phyloP scores from a whole-genome alignment of 2,797 vertebrate species.

The Acrossocheilus wenchowensis region DNA sequence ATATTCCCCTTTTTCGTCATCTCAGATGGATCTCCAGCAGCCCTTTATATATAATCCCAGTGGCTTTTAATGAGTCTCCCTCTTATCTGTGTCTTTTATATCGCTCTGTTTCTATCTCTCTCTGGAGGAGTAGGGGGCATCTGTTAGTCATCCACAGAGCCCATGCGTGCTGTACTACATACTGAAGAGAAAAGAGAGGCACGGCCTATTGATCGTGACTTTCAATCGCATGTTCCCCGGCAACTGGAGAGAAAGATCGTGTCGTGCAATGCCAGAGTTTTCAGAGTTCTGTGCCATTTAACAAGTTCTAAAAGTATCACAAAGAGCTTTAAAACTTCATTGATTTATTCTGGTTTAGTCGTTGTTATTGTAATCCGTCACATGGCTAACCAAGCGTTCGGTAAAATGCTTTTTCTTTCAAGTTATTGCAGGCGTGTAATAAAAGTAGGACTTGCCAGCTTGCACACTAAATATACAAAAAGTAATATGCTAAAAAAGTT shows the following conservation, averaged over 20 bases:
- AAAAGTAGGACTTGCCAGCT: background rate
- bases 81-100: conserved; percentile 45
- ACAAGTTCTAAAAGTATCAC: conserved; percentile 15
- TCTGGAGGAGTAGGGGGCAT: conserved; percentile 54
- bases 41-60: conserved; percentile 40
- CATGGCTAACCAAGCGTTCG: background rate
- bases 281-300: background rate
- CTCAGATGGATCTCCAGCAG: conserved; percentile 10
- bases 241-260: conserved; percentile 8
- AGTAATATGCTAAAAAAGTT: background rate
- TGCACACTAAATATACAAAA: background rate
- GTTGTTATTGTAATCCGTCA: background rate
- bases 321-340: conserved; percentile 31
- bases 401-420: background rate
- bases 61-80: conserved; percentile 45
- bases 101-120: conserved; percentile 38
- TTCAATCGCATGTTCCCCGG: conserved; percentile 46
- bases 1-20: conserved; percentile 39
- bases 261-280: conserved; percentile 4
- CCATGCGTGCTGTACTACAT: conserved; percentile 51
- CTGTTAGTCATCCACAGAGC: conserved; percentile 59
- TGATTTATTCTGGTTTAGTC: background rate
- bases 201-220: conserved; percentile 52
- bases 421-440: background rate
- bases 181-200: conserved; percentile 48